Evolutionary conservation across 37 sponge, comb jelly and placozoan species (phyloP), one percentile per base, ranked within the genome.

Genomic region (Geodia barretti): DNA sequence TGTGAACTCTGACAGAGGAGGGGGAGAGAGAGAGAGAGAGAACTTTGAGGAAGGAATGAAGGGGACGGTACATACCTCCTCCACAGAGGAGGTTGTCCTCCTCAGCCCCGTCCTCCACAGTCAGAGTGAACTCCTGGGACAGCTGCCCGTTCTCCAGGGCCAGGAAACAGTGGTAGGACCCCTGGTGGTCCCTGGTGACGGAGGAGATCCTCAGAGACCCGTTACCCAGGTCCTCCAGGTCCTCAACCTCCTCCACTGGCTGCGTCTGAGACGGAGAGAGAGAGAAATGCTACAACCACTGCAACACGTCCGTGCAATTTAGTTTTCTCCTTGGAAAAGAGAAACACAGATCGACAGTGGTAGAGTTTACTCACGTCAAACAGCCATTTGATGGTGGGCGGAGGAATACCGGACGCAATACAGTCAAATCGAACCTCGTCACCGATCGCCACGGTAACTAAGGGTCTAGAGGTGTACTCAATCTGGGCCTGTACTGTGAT

Each of bases 131-230:
- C 68, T 17, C 20, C 42, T 64, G 17, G 17, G 20, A 71, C 26
- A 20, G 7, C 7, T 35, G 37, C 33, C 72, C 38, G 4, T 24
- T 74, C 20, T 4, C 30, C 54, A 28, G 42, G 47, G 20, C 24
- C 19, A 86, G 68, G 43, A 36, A 59, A 60, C 88, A 87, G 29
- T 43, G 7, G 60, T 92, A 92, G 11, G 5, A 29, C 11, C 84
- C 80, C 0, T 30, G 62, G 64, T 87, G 79, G n/a, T 68, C 29
- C 40, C 40, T 14, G 21, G 34, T 23, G 26, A 86, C 34, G 36
- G 26, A 28, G 3, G 58, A 21, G 26, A 91, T 62, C 24, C 65
- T 14, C 3, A 90, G 83, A 0, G 80, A 47, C 0, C 92, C 92
- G 66, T 91, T 87, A 1, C n/a, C 21, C 1, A 58, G 43, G 33